A percentile compares a stretch with the other conserved stretches of the same genome.
Evolutionary conservation across 2,888 invertebrate genomes (phyloP).

Genomic region (Cerceris rybyensis): DNA sequence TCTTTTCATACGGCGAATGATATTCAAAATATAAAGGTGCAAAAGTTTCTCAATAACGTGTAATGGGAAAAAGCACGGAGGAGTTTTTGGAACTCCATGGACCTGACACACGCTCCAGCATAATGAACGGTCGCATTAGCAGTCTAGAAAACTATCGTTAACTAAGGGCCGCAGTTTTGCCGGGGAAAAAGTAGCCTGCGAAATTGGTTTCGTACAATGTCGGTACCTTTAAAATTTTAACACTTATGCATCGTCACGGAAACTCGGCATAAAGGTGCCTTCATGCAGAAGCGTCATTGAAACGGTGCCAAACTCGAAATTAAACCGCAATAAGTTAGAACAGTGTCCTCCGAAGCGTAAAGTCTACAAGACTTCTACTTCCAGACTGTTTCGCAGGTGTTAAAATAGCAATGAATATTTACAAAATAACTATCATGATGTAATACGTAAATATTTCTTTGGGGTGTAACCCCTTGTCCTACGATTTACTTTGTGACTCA

Average conservation of each 20-base stretch:
- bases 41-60: not conserved
- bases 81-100: not conserved
- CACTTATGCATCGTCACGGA: slow-evolving; percentile 37
- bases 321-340: slow-evolving; percentile 25
- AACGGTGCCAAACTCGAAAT: slow-evolving; percentile 54
- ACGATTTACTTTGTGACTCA: too few species aligned
- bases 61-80: not conserved
- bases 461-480: too few species aligned
- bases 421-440: not conserved
- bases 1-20: not conserved
- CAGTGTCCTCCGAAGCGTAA: not conserved
- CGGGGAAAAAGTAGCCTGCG: slow-evolving; percentile 1
- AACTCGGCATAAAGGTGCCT: slow-evolving; percentile 35
- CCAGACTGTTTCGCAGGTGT: not conserved
- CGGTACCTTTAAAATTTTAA: slow-evolving; percentile 12
- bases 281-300: slow-evolving; percentile 41
- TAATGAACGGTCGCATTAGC: slow-evolving; percentile 2
- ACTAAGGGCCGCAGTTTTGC: not conserved
- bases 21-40: not conserved
- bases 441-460: too few species aligned
- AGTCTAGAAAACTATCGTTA: slow-evolving; percentile 8
- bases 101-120: not conserved
- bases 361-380: too few species aligned
- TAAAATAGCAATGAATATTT: not conserved
- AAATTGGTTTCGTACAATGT: slow-evolving; percentile 10